Evolutionary conservation across 2,113 vertebrate species (phyloP).

Genomic region (Apodemus speciosus): DNA sequence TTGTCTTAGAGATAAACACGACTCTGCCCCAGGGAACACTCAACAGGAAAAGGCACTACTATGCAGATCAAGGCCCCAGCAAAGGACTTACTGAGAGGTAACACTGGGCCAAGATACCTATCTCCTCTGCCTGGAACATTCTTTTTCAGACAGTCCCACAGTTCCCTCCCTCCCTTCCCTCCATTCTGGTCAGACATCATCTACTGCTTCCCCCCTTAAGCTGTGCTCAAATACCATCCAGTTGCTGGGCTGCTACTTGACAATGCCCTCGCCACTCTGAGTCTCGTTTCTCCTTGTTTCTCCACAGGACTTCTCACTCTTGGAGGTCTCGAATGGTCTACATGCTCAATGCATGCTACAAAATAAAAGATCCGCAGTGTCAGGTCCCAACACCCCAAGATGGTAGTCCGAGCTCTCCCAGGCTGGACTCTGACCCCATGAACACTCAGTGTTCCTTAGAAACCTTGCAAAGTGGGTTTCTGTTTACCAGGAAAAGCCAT

Average conservation of each 20-base stretch:
- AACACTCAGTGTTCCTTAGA: background rate
- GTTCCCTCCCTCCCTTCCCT: background rate
- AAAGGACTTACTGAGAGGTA: background rate
- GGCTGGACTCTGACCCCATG: background rate
- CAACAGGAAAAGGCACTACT: background rate
- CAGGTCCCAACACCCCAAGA: background rate
- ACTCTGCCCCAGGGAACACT: background rate
- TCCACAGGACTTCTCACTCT: background rate
- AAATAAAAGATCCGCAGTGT: background rate
- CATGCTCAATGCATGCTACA: background rate
- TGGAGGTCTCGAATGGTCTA: background rate
- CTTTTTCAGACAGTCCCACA: background rate
- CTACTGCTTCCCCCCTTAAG: background rate
- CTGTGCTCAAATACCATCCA: background rate
- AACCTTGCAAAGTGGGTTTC: background rate
- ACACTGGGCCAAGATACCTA: background rate
- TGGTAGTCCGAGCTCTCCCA: background rate
- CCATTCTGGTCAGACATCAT: background rate
- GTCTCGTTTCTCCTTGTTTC: background rate
- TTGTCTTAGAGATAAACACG: background rate
- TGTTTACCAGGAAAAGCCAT: background rate
- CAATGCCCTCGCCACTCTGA: background rate
- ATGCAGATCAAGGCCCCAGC: background rate
- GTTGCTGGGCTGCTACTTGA: background rate
- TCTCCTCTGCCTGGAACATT: background rate